Evolutionary conservation across 2,888 invertebrate genomes (phyloP).

Genomic region (Pyrrhia umbra): DNA sequence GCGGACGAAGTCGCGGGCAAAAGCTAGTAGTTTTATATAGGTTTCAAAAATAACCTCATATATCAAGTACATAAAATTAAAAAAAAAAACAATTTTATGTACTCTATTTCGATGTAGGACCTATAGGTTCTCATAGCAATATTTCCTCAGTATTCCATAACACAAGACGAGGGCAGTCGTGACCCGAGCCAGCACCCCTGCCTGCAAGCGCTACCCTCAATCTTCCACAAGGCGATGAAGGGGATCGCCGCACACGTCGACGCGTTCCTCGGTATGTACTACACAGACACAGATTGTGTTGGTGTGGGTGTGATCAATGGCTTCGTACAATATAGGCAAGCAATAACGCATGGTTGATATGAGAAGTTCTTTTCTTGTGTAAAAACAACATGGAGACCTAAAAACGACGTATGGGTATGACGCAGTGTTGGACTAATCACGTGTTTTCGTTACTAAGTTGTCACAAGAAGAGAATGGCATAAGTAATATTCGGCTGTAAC

Average conservation of each 20-base stretch:
- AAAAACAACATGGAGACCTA: background rate
- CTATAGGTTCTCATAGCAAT: background rate
- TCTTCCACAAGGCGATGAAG: conserved; percentile 98
- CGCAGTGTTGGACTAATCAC: too few relatives aligned
- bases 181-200: conserved; percentile 98
- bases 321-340: conserved; percentile 4
- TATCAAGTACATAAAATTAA: too few relatives aligned
- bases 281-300: background rate
- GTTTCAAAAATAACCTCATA: too few relatives aligned
- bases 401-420: too few relatives aligned
- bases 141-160: conserved; percentile 93
- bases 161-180: conserved; percentile 93
- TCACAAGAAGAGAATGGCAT: too few relatives aligned
- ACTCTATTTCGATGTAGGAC: too few relatives aligned
- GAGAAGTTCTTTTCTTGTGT: background rate
- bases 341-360: background rate
- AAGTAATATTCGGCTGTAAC: too few relatives aligned
- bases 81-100: too few relatives aligned
- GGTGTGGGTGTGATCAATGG: conserved; percentile 21
- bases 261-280: conserved; percentile 96
- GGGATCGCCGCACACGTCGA: conserved; percentile 98
- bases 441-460: too few relatives aligned
- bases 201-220: conserved; percentile 94
- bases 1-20: too few relatives aligned
- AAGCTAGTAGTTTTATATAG: too few relatives aligned